These are phyloP conservation scores for Colostygia pectinataria DNA, from an alignment of 2,888 invertebrate genomes.

Conservation along the genomic window DNA sequence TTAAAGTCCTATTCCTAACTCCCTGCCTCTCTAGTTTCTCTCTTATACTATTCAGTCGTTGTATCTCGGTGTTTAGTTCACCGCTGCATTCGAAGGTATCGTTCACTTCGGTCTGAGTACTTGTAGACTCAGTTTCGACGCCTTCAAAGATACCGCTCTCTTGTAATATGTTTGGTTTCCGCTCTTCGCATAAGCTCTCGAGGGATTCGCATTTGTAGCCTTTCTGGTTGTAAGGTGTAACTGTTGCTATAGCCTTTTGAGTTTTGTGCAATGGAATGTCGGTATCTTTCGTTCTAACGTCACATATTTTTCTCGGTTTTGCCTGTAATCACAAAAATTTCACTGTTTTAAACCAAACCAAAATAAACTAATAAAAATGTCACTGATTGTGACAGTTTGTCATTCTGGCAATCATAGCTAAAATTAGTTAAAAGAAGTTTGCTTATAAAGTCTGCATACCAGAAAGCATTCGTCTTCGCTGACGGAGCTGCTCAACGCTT, in stretches of 20 bases:
- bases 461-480: conserved; percentile 82
- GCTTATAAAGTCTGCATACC: conserved; percentile 49
- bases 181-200: conserved; percentile 74
- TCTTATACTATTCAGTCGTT: conserved; percentile 85
- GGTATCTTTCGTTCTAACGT: conserved; percentile 69
- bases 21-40: conserved; percentile 84
- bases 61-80: conserved; percentile 84
- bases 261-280: conserved; percentile 71
- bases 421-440: neutral
- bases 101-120: conserved; percentile 83
- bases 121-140: conserved; percentile 72
- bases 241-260: conserved; percentile 85
- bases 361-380: neutral
- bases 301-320: conserved; percentile 73
- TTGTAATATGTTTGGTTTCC: conserved; percentile 84
- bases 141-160: conserved; percentile 90
- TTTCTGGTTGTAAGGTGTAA: conserved; percentile 84
- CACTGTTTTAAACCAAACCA: neutral
- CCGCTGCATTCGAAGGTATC: conserved; percentile 78
- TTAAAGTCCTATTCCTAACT: conserved; percentile 76
- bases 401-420: neutral
- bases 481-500: conserved; percentile 80
- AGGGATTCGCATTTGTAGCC: conserved; percentile 75
- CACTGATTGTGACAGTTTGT: neutral
- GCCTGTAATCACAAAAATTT: conserved; percentile 50